Conservation (phyloP, 2,113 vertebrate genomes). For the Bolborhynchus lineola region DNA sequence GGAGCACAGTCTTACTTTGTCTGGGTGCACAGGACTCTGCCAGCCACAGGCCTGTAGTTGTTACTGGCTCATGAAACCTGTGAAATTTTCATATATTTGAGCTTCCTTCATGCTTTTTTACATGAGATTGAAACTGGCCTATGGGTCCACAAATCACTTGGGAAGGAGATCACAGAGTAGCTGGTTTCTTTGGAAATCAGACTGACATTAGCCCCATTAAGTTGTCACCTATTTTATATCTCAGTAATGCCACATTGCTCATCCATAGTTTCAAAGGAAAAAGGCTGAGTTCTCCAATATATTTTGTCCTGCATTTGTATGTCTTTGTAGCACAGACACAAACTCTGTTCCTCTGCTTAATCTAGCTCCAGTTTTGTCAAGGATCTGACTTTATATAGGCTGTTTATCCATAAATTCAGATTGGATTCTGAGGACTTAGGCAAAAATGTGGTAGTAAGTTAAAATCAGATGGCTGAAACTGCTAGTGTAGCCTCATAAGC, state of each 20-base stretch:
- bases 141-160: background rate
- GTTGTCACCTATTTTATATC: background rate
- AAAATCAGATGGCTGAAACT: background rate
- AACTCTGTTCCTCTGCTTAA: background rate
- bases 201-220: background rate
- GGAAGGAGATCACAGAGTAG: background rate
- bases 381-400: background rate
- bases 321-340: background rate
- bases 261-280: background rate
- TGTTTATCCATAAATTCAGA: background rate
- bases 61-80: background rate
- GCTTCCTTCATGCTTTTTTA: background rate
- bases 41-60: background rate
- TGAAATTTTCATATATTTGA: background rate
- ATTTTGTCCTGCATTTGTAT: background rate
- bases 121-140: background rate
- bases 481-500: background rate
- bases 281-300: background rate
- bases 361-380: background rate
- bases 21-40: background rate
- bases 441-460: background rate
- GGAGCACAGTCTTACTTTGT: background rate
- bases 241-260: background rate
- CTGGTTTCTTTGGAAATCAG: background rate
- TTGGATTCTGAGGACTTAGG: background rate